Evolutionary conservation across 1,140 invertebrate species (phyloP), one percentile per base, ranked within the genome.

Genomic region (Camponotus floridanus): DNA sequence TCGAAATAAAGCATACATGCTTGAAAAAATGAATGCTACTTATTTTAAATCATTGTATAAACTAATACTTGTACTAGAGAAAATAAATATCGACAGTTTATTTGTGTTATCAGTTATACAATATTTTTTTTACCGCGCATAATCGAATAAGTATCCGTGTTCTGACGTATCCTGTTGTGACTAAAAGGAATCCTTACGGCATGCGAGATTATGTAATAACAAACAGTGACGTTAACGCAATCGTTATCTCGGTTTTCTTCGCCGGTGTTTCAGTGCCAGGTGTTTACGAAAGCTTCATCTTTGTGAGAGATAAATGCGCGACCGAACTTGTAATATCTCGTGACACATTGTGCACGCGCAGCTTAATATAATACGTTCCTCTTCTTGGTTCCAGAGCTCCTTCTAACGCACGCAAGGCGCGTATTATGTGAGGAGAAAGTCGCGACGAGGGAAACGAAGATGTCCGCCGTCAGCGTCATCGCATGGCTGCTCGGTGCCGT

Each of bases 401-500:
- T 81, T 85, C 86, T 84, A 86, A 74, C 88, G 85, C 84, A 83
- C 83, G 87, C 87, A 76, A 70, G 89, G 48, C 76, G 85, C 84
- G 76, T 93, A 93, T 93, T 83, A 83, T 93, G 92, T 93, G 91
- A 93, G 88, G 92, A 90, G 90, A 87, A 88, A 90, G 70, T 87
- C 51, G 81, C 85, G 86, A 83, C 84, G 86, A 89, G 88, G 91
- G 86, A 89, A 92, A 91, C 90, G 88, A 93, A 93, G 91, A 94
- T 93, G 93, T 92, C 90, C 88, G 89, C 89, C 87, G 88, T 92
- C 90, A 88, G 86, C 85, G 91, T 89, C 81, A 84, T 90, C 80
- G 90, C 86, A 71, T 91, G 92, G 92, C 86, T 94, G 86, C 89
- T 92, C 79, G 91, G 92, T 89, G 91, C 93, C 86, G 90, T 92